Conservation (phyloP, 1,140 invertebrate genomes). For the Drosophila ironensis region DNA sequence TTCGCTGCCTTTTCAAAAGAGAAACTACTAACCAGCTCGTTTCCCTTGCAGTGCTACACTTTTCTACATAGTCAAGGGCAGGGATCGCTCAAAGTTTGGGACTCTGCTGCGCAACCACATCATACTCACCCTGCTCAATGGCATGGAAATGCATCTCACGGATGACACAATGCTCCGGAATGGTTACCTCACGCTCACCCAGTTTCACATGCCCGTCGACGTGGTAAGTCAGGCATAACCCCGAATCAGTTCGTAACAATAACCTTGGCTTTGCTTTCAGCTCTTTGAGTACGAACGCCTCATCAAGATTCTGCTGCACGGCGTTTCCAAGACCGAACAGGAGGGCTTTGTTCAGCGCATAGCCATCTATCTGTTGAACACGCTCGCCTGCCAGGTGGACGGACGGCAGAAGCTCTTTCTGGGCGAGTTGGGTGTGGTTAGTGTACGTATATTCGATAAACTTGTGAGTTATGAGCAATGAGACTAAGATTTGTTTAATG, state of each 20-base stretch:
- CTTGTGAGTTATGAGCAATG: too few relatives aligned
- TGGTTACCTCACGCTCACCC: slow-evolving; percentile 96
- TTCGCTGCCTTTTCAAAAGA: too few relatives aligned
- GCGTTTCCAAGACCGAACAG: slow-evolving; percentile 90
- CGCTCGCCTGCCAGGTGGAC: slow-evolving; percentile 97
- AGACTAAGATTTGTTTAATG: too few relatives aligned
- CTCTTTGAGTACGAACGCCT: slow-evolving; percentile 95
- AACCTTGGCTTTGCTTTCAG: slow-evolving; percentile 85
- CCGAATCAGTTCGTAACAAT: neutral
- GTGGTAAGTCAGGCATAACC: slow-evolving; percentile 85
- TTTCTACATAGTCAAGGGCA: slow-evolving; percentile 96
- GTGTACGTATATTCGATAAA: slow-evolving; percentile 83
- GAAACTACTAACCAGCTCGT: neutral
- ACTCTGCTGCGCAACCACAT: slow-evolving; percentile 89
- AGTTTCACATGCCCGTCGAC: slow-evolving; percentile 97
- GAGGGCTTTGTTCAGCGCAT: slow-evolving; percentile 97
- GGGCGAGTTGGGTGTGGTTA: slow-evolving; percentile 94
- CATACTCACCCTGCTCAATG: slow-evolving; percentile 91
- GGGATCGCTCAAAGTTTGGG: slow-evolving; percentile 87
- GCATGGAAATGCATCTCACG: slow-evolving; percentile 91
- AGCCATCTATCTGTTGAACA: slow-evolving; percentile 96
- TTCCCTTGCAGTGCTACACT: slow-evolving; percentile 90
- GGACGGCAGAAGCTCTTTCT: slow-evolving; percentile 94
- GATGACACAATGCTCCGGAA: slow-evolving; percentile 97
- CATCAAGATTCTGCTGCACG: slow-evolving; percentile 92